Evolutionary conservation across 2,113 vertebrate species (phyloP).

Genomic region (Polyodon spathula): DNA sequence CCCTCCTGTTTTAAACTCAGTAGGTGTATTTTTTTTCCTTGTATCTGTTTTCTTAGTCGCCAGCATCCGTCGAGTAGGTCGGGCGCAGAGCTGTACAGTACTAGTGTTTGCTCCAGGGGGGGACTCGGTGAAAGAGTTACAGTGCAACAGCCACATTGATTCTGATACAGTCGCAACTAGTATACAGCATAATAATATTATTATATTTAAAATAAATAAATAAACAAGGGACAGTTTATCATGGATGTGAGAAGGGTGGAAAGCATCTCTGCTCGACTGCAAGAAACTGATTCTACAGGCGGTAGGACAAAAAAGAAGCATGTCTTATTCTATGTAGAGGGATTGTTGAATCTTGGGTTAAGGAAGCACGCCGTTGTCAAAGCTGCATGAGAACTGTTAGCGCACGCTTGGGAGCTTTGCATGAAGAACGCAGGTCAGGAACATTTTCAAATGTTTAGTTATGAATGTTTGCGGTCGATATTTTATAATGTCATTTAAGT

Average conservation of each 20-base stretch:
- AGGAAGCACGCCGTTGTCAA: not conserved
- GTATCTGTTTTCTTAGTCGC: too few species aligned
- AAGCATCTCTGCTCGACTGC: constrained; percentile 72
- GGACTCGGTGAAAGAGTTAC: too few species aligned
- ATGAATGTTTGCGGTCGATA: not conserved
- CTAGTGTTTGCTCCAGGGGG: too few species aligned
- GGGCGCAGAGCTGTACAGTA: too few species aligned
- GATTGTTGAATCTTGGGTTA: not conserved
- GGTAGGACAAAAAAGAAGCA: constrained; percentile 61
- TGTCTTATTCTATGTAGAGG: constrained; percentile 9
- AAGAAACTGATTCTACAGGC: constrained; percentile 65
- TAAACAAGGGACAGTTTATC: not conserved
- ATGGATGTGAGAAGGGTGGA: constrained; percentile 69
- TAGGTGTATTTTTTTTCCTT: too few species aligned
- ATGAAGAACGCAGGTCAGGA: not conserved
- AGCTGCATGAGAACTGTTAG: not conserved
- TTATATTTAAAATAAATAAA: not conserved
- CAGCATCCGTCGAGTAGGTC: too few species aligned
- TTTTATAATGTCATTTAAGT: constrained; percentile 18
- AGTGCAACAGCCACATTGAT: too few species aligned
- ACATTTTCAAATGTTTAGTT: not conserved
- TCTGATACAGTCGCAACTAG: not conserved
- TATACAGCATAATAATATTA: not conserved
- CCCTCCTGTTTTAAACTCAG: too few species aligned
- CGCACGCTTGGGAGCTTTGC: constrained; percentile 1